Percentiles rank a stretch among this genome's conserved stretches.
phyloP scores from a whole-genome alignment of 2,797 vertebrate species.

The Muscicapa striata region DNA sequence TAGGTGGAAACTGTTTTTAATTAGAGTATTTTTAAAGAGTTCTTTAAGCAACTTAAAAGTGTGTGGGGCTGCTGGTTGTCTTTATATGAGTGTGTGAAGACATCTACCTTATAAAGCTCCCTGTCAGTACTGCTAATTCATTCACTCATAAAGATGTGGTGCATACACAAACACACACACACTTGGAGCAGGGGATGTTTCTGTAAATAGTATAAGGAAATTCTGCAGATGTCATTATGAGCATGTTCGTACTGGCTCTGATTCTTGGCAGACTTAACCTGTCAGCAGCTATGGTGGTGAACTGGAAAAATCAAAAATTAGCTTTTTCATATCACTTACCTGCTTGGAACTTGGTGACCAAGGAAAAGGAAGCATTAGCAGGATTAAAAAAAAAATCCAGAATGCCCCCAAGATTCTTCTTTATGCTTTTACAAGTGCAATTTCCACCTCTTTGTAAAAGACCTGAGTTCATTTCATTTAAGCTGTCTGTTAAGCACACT shows the following conservation, averaged over 20 bases:
- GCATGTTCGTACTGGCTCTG: constrained; percentile 23
- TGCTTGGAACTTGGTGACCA: background rate
- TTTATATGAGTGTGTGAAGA: background rate
- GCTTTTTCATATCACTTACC: background rate
- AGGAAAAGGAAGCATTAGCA: background rate
- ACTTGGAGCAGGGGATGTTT: background rate
- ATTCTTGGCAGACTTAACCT: constrained; percentile 5
- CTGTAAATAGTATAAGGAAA: constrained; percentile 4
- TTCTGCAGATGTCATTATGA: constrained; percentile 56
- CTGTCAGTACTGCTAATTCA: background rate
- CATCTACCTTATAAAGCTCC: background rate
- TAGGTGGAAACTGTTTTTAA: background rate
- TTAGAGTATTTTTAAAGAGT: background rate
- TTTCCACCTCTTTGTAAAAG: background rate
- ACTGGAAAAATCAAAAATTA: background rate
- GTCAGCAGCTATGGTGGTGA: background rate
- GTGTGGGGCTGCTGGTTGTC: background rate
- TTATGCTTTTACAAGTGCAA: background rate
- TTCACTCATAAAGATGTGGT: background rate
- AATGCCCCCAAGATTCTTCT: background rate
- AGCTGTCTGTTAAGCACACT: background rate
- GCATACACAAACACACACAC: background rate
- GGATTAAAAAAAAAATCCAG: background rate
- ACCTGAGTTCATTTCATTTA: background rate
- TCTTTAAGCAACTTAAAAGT: background rate